phyloP scores from a whole-genome alignment of 2,797 vertebrate species.

The Botia kubotai region DNA sequence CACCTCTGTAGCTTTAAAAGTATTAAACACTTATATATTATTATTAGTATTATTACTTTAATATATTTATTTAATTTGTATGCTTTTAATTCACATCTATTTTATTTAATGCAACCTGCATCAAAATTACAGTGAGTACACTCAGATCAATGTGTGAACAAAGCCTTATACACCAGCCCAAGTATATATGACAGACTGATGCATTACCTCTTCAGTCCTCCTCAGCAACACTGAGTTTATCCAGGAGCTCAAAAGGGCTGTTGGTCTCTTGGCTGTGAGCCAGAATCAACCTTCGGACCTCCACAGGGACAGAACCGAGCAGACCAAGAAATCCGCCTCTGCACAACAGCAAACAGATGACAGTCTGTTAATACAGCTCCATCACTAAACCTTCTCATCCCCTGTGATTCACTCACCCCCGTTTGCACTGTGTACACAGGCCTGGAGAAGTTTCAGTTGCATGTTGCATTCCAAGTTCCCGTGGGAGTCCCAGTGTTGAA shows the following conservation, averaged over 20 bases:
- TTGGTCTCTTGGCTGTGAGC: slow-evolving; percentile 38
- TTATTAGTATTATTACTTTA: no score
- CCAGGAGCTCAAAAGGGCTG: slow-evolving; percentile 55
- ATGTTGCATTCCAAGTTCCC: slow-evolving; percentile 69
- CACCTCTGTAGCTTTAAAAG: no score
- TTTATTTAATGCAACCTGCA: neutral
- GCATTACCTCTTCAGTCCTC: slow-evolving; percentile 22
- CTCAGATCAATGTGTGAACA: neutral
- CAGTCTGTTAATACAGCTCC: neutral
- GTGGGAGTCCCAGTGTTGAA: slow-evolving; percentile 73
- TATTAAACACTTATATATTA: no score
- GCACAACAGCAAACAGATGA: slow-evolving; percentile 40
- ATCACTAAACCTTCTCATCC: slow-evolving; percentile 9
- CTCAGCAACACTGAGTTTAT: slow-evolving; percentile 21
- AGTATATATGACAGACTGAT: neutral
- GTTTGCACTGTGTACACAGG: slow-evolving; percentile 76
- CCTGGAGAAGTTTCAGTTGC: slow-evolving; percentile 62
- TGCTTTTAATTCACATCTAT: no score
- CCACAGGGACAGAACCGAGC: slow-evolving; percentile 72
- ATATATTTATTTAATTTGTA: no score
- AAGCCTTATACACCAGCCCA: neutral
- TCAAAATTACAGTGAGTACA: neutral
- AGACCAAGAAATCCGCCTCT: slow-evolving; percentile 88
- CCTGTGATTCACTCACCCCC: slow-evolving; percentile 64
- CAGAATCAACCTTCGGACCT: slow-evolving; percentile 72